Evolutionary conservation across 2,888 invertebrate species (phyloP), one percentile per base, ranked within the genome.

Genomic region (Antheraea assamensis): DNA sequence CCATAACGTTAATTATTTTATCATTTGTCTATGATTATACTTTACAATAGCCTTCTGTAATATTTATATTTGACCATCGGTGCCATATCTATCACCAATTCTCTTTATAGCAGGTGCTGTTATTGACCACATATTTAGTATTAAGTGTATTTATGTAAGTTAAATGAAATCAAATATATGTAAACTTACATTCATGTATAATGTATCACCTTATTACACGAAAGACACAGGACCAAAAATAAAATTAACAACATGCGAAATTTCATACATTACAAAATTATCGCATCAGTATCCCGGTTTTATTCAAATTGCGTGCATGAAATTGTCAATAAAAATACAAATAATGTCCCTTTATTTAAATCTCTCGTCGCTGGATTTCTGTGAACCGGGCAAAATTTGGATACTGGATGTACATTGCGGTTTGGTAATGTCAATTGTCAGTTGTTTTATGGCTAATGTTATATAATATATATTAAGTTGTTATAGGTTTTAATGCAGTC

Each of bases 321-420:
- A 30, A 30, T 61, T 61, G 27, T 30, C 61, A 27, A 61, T 61
- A 30, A 61, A 61, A 61, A 61, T 61, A 61, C 61, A 27, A 61
- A 61, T 30, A 61, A 61, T 17, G 27, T 61, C 27, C 30, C 17
- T 64, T 64, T 64, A 64, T 64, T 64, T 64, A 64, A 64, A 64
- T 64, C 17, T 4, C 27, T 30, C 27, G 61, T 27, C 17, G 27
- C 61, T 30, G 30, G 61, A 30, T 64, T 64, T 68, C 35, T 35
- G 68, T 68, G 35, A n/a, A 68, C 68, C 68, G 35, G 24, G 10
- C n/a, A 35, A 31, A 68, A 68, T 68, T 64, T 7, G 35, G n/a
- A 21, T 35, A n/a, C 68, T 35, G 35, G 24, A 68, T 35, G 68
- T 21, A 24, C 31, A n/a, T 19, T 13, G 35, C 35, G 68, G 31